Evolutionary conservation across 2,888 invertebrate species (phyloP).

Genomic region (Caenorhabditis panamensis): DNA sequence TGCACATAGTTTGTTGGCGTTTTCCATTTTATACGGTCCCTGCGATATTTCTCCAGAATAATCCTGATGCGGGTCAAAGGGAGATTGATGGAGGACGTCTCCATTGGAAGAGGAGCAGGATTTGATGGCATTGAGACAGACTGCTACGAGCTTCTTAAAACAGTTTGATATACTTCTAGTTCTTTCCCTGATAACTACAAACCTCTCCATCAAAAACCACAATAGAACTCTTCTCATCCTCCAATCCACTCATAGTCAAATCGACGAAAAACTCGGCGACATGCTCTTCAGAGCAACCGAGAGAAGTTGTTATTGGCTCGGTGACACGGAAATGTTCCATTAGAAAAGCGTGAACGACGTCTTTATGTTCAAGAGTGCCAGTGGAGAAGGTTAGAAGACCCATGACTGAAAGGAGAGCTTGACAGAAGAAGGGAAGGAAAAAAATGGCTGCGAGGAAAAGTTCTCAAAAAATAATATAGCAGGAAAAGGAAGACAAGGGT

Average conservation of each 20-base stretch:
- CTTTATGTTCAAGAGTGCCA: slow-evolving; percentile 31
- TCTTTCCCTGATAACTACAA: too few relatives aligned
- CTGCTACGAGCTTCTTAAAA: slow-evolving; percentile 56
- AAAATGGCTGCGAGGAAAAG: neutral
- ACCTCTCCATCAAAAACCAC: slow-evolving; percentile 57
- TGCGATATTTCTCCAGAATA: slow-evolving; percentile 57
- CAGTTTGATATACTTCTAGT: too few relatives aligned
- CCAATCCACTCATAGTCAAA: slow-evolving; percentile 63
- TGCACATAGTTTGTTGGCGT: slow-evolving; percentile 62
- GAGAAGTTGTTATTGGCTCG: slow-evolving; percentile 67
- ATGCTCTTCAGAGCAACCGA: slow-evolving; percentile 62
- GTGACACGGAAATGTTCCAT: slow-evolving; percentile 65
- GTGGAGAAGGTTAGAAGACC: slow-evolving; percentile 36
- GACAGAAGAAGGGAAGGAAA: neutral
- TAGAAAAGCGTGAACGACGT: slow-evolving; percentile 61
- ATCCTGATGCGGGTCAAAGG: slow-evolving; percentile 65
- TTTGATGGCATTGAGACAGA: slow-evolving; percentile 62
- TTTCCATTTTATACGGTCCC: slow-evolving; percentile 57
- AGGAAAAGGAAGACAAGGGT: slow-evolving; percentile 1
- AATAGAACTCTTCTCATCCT: slow-evolving; percentile 57
- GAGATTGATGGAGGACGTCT: slow-evolving; percentile 1
- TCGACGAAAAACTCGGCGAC: slow-evolving; percentile 69
- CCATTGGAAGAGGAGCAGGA: neutral
- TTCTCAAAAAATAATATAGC: neutral
- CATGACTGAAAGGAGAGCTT: too few relatives aligned